These are phyloP conservation scores for Ptilorrhoa leucosticta DNA, from an alignment of 2,113 vertebrate genomes.

Conservation along the genomic window DNA sequence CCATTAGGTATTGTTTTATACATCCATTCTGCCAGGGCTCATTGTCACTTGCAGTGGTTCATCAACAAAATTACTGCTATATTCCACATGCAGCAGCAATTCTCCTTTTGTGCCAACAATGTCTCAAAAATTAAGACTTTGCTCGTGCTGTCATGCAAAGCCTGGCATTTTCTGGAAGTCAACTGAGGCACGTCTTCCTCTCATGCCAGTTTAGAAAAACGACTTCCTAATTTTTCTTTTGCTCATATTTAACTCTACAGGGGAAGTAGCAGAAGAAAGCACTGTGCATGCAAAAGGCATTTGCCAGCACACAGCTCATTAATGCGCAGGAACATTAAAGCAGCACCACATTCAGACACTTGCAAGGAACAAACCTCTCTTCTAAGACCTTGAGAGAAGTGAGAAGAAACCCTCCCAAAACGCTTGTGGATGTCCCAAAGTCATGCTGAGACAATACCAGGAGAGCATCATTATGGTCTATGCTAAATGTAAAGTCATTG, in stretches of 20 bases:
- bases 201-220: neutral
- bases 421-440: neutral
- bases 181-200: neutral
- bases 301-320: neutral
- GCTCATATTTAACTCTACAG: neutral
- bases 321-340: neutral
- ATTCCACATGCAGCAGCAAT: neutral
- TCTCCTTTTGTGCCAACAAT: neutral
- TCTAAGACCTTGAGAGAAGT: neutral
- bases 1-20: neutral
- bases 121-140: neutral
- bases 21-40: neutral
- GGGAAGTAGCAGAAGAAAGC: neutral
- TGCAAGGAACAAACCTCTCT: neutral
- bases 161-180: neutral
- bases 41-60: neutral
- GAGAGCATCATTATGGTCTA: neutral
- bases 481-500: neutral
- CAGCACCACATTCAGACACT: neutral
- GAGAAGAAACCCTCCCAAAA: neutral
- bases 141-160: neutral
- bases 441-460: neutral
- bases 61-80: neutral
- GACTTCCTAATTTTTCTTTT: neutral
- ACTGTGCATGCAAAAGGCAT: neutral